Conservation (phyloP, 2,113 vertebrate genomes). For the Plecturocebus donacophilus region DNA sequence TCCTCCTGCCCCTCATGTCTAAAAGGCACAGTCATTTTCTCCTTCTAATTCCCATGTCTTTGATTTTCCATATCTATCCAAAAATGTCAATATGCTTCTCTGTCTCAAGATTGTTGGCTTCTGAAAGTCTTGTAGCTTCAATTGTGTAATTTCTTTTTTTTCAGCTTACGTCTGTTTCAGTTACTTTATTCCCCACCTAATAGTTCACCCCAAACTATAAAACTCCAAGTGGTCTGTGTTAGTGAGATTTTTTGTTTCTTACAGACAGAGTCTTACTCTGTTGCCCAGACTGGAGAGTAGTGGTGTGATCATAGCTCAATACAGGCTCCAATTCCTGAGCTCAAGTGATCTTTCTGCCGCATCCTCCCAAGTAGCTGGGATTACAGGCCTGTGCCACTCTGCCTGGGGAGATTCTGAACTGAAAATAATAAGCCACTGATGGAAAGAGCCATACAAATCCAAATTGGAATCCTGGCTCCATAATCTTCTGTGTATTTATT, state of each 20-base stretch:
- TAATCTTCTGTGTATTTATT: not conserved
- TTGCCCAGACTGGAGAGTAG: no score
- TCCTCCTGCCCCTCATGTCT: not conserved
- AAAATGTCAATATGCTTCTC: constrained; percentile 65
- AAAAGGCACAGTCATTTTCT: constrained; percentile 49
- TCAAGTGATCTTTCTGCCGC: no score
- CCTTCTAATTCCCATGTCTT: constrained; percentile 64
- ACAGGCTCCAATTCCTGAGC: no score
- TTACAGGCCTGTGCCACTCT: no score
- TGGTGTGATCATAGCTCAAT: no score
- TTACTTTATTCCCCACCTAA: constrained; percentile 62
- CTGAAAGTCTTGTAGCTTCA: constrained; percentile 52
- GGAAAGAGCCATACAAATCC: not conserved
- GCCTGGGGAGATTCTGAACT: not conserved
- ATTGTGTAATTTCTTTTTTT: constrained; percentile 62
- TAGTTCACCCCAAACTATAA: constrained; percentile 29
- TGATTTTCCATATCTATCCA: constrained; percentile 73
- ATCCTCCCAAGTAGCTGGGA: no score
- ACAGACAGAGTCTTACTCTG: no score
- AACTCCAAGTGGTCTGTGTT: constrained; percentile 18
- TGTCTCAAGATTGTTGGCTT: constrained; percentile 44
- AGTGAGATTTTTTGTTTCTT: not conserved
- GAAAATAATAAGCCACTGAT: not conserved
- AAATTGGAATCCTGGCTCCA: not conserved
- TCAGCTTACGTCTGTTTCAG: constrained; percentile 57